Conservation (phyloP, 92 coral and sea anemone species). For the Ricordea florida region DNA sequence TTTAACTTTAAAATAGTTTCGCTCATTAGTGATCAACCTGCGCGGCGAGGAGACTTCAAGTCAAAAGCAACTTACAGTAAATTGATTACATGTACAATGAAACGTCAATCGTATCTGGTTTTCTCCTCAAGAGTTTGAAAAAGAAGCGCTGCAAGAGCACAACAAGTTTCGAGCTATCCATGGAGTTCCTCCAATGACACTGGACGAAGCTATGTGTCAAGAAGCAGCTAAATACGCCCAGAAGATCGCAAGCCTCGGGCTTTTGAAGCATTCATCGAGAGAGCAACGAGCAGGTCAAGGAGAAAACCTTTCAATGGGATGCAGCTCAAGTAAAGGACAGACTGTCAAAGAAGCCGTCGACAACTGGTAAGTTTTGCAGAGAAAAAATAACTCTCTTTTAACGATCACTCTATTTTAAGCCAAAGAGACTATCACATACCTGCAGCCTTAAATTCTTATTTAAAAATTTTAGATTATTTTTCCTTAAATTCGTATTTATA, state of each 20-base stretch:
- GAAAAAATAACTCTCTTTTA: not conserved
- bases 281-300: conserved; percentile 41
- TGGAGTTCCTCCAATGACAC: conserved; percentile 58
- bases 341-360: conserved; percentile 22
- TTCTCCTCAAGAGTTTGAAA: not conserved
- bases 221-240: conserved; percentile 68
- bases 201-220: conserved; percentile 62
- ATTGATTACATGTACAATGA: not conserved
- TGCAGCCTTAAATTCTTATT: no score
- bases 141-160: conserved; percentile 54
- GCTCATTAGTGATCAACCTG: no score
- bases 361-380: conserved; percentile 43
- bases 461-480: no score
- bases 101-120: no score
- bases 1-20: no score
- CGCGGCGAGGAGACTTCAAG: no score
- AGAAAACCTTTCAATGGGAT: conserved; percentile 74
- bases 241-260: conserved; percentile 39
- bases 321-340: conserved; percentile 1
- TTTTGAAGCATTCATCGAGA: conserved; percentile 46
- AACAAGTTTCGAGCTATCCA: conserved; percentile 71
- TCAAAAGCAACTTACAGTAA: no score
- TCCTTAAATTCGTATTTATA: no score
- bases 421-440: no score
- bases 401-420: no score